These are phyloP conservation scores for Drosophila leontia DNA, from an alignment of 1,140 invertebrate genomes.

Conservation along the genomic window DNA sequence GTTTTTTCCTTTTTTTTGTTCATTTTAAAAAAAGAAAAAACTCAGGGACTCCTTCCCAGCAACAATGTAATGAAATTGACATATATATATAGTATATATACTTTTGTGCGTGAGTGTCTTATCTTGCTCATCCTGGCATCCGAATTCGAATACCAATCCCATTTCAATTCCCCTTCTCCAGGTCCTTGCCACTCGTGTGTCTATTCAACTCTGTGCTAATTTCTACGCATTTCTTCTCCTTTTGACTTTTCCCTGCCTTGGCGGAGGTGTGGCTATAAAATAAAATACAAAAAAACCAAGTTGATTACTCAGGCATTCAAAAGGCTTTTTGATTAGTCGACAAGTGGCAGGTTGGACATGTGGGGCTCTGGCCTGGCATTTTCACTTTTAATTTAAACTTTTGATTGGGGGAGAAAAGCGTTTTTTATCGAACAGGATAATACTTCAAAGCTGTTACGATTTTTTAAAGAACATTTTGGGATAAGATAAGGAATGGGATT, in stretches of 20 bases:
- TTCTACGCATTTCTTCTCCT: slow-evolving; percentile 62
- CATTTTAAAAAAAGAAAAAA: slow-evolving; percentile 55
- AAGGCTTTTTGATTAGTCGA: slow-evolving; percentile 79
- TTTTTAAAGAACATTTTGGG: not conserved
- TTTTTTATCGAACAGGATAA: no score
- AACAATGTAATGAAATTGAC: slow-evolving; percentile 81
- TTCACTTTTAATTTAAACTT: slow-evolving; percentile 61
- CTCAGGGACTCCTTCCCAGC: slow-evolving; percentile 24
- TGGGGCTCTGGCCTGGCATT: slow-evolving; percentile 42
- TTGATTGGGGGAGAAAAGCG: slow-evolving; percentile 38
- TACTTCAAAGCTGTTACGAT: slow-evolving; percentile 21
- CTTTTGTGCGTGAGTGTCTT: slow-evolving; percentile 41
- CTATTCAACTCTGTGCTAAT: slow-evolving; percentile 80
- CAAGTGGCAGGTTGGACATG: slow-evolving; percentile 62
- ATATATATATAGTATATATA: slow-evolving; percentile 2
- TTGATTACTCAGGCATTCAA: slow-evolving; percentile 78
- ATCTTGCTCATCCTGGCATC: slow-evolving; percentile 41
- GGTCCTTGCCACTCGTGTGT: slow-evolving; percentile 62
- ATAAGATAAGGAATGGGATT: not conserved
- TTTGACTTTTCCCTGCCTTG: slow-evolving; percentile 11
- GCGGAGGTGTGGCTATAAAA: slow-evolving; percentile 10
- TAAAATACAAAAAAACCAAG: slow-evolving; percentile 61
- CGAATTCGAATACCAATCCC: slow-evolving; percentile 17
- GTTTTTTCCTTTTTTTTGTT: slow-evolving; percentile 37
- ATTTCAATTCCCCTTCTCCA: slow-evolving; percentile 8